Base-by-base conservation (phyloP, 2,797 vertebrate genomes). In the Leuciscus waleckii region DNA sequence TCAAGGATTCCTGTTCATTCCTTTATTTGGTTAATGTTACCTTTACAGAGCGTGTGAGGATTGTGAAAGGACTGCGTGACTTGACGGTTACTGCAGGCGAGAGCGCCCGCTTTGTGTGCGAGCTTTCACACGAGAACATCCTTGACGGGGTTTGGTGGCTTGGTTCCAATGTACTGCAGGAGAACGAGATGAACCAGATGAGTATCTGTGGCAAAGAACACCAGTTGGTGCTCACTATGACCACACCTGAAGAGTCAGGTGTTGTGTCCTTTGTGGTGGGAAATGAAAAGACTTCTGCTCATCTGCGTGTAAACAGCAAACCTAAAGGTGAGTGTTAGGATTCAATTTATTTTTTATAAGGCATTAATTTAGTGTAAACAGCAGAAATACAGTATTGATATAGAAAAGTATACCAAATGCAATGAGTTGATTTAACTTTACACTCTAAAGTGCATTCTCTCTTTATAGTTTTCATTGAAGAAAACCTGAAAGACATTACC, bases 111-210 rank as follows among this genome's bases (percentile, higher is more conserved):
- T 99, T 99, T 90, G 94, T 95, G 90, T 99, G 98, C 0, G 94
- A 97, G 94, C 95, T 99, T 91, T 98, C 97, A 17, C 93, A 94
- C 0, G 89, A 94, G 0, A 95, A 96, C 1, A 92, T 96, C 91
- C 94, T 80, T 2, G 96, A 97, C 0, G 96, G 96, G 8, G 93
- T 93, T 88, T 99, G 98, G 98, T 99, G 97, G 97, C 96, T 99
- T 1, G 97, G 97, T 70, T 95, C 96, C 83, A 96, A 94, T 78
- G 94, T 94, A 51, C 96, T 99, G 46, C 97, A 98, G 94, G 95
- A 96, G 92, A 96, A 98, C 81, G 93, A 97, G 83, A 95, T 98
- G 95, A 99, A 98, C 65, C 93, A 96, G 85, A 95, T 97, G 93
- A 96, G 90, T 5, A 93, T 92, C 81, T 80, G 37, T 9, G 96